Evolutionary conservation across 2,797 vertebrate genomes (phyloP).

Genomic region (Scolopax rusticola): DNA sequence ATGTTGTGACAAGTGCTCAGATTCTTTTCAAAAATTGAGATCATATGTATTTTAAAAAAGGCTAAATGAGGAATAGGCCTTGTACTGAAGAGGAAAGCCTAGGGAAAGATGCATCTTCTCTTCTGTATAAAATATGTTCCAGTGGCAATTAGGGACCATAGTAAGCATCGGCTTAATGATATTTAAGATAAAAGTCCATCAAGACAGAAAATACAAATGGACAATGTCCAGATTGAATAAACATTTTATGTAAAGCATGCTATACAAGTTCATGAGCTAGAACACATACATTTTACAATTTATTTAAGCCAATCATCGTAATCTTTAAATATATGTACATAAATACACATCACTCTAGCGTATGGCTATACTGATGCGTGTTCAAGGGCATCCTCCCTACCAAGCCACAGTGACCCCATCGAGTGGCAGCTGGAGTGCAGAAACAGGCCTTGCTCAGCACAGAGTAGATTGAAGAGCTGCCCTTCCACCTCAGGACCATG

Average conservation of each 20-base stretch:
- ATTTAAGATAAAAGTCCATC: neutral
- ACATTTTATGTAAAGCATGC: neutral
- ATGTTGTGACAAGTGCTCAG: neutral
- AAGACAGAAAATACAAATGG: neutral
- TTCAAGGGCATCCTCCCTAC: neutral
- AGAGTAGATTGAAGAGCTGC: neutral
- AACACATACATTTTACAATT: neutral
- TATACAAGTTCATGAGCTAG: neutral
- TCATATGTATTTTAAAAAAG: neutral
- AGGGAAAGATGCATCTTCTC: neutral
- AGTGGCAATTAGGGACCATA: neutral
- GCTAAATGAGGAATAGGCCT: neutral
- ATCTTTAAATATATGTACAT: neutral
- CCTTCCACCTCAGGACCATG: neutral
- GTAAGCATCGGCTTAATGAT: neutral
- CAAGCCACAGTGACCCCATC: neutral
- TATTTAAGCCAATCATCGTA: neutral
- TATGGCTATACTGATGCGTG: neutral
- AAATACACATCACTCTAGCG: neutral
- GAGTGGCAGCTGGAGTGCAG: neutral
- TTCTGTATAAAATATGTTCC: neutral
- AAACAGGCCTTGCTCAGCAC: neutral
- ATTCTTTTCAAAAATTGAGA: neutral
- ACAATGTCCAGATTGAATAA: neutral
- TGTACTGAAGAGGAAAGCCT: neutral